These are phyloP conservation scores for Pristionchus pacificus DNA, from an alignment of 1,140 invertebrate genomes.

Conservation along the genomic window DNA sequence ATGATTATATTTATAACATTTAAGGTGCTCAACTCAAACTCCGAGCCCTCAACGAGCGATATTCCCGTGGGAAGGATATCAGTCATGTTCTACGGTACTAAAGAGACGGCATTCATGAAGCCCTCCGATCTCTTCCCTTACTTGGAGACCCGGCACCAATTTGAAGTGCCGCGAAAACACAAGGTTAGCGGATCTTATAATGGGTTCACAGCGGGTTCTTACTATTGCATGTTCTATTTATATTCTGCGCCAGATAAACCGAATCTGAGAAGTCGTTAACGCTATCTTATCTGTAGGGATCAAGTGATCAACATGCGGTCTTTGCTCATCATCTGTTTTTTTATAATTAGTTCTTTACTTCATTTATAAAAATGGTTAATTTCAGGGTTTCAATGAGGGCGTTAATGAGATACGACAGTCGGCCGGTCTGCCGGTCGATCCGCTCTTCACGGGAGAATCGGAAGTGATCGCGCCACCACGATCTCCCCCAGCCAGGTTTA, in stretches of 20 bases:
- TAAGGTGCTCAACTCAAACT: neutral
- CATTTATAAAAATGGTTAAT: neutral
- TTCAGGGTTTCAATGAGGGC: conserved; percentile 35
- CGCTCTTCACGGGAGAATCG: neutral
- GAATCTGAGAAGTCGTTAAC: too few species aligned
- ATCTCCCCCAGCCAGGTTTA: neutral
- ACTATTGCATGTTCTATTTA: too few species aligned
- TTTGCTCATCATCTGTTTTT: too few species aligned
- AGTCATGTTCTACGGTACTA: conserved; percentile 35
- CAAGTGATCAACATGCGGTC: too few species aligned
- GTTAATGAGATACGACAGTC: conserved; percentile 31
- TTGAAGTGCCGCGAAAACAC: conserved; percentile 29
- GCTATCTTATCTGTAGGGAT: too few species aligned
- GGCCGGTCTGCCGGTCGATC: conserved; percentile 6
- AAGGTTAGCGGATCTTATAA: conserved; percentile 22
- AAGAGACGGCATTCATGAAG: conserved; percentile 38
- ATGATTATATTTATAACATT: conserved; percentile 2
- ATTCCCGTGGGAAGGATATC: conserved; percentile 20
- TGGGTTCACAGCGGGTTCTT: too few species aligned
- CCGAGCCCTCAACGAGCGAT: neutral
- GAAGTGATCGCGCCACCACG: neutral
- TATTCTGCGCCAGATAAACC: too few species aligned
- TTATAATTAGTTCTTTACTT: neutral
- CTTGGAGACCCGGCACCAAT: neutral
- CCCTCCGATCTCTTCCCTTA: conserved; percentile 29